Conservation (phyloP, 2,797 vertebrate genomes). For the Pseudochromis fuscus region DNA sequence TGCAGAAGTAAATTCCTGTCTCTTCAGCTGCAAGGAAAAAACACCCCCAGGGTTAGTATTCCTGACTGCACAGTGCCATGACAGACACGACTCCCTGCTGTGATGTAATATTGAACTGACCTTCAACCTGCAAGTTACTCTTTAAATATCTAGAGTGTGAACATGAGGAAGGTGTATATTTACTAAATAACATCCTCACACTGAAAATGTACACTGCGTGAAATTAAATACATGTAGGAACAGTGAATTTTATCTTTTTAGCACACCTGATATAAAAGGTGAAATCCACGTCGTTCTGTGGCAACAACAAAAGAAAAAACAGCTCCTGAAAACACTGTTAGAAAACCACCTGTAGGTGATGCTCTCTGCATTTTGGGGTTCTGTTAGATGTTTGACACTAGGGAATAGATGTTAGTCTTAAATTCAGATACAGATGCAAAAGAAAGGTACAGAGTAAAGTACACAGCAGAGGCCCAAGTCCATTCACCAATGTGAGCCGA, state of each 20-base stretch:
- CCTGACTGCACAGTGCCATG: no score
- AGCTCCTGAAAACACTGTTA: neutral
- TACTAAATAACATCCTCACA: constrained; percentile 32
- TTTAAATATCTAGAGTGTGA: constrained; percentile 1
- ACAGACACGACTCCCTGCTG: no score
- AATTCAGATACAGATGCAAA: no score
- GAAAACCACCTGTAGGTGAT: constrained; percentile 8
- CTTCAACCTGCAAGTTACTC: no score
- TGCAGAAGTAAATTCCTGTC: no score
- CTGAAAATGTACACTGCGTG: constrained; percentile 31
- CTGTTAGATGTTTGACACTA: neutral
- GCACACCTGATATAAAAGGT: constrained; percentile 14
- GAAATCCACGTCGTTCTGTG: constrained; percentile 12
- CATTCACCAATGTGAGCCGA: no score
- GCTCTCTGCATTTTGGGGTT: constrained; percentile 32
- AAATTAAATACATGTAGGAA: constrained; percentile 21
- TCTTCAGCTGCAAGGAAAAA: no score
- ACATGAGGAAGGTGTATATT: constrained; percentile 10
- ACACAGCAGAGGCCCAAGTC: no score
- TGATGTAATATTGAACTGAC: no score
- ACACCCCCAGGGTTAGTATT: no score
- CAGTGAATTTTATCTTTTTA: constrained; percentile 18
- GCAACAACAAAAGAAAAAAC: neutral
- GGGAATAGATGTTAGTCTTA: no score
- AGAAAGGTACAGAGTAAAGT: no score